Evolutionary conservation across 2,113 vertebrate species (phyloP).

Genomic region (Rhinolophus sinicus): DNA sequence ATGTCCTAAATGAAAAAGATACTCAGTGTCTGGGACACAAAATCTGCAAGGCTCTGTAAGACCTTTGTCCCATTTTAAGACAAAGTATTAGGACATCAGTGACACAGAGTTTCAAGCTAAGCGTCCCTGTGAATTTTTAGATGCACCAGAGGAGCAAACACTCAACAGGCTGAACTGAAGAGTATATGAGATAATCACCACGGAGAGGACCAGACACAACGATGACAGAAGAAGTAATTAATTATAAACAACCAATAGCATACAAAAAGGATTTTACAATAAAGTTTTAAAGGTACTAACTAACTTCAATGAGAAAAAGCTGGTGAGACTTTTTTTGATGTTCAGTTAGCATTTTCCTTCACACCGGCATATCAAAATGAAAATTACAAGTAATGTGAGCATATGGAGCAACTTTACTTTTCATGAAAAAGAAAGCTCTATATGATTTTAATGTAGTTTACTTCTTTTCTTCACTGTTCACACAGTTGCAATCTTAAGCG

Average conservation of each 20-base stretch:
- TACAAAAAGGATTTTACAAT: not conserved
- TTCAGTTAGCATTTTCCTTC: not conserved
- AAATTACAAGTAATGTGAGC: not conserved
- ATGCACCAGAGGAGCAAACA: not conserved
- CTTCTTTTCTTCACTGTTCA: not conserved
- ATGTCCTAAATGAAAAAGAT: not conserved
- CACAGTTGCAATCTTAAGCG: not conserved
- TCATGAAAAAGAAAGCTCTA: not conserved
- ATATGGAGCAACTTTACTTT: not conserved
- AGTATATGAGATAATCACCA: not conserved
- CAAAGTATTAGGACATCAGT: not conserved
- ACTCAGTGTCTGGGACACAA: not conserved
- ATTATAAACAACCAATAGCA: not conserved
- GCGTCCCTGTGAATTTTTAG: not conserved
- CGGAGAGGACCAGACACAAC: not conserved
- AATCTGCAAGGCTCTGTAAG: not conserved
- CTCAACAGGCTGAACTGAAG: not conserved
- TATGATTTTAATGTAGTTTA: not conserved
- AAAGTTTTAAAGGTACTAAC: not conserved
- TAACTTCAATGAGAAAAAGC: not conserved
- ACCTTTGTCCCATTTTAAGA: not conserved
- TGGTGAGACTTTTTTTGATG: not conserved
- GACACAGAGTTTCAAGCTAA: not conserved
- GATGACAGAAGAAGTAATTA: not conserved
- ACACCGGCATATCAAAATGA: not conserved